Evolutionary conservation across 1,140 invertebrate genomes (phyloP).

Genomic region (Ephestia elutella): DNA sequence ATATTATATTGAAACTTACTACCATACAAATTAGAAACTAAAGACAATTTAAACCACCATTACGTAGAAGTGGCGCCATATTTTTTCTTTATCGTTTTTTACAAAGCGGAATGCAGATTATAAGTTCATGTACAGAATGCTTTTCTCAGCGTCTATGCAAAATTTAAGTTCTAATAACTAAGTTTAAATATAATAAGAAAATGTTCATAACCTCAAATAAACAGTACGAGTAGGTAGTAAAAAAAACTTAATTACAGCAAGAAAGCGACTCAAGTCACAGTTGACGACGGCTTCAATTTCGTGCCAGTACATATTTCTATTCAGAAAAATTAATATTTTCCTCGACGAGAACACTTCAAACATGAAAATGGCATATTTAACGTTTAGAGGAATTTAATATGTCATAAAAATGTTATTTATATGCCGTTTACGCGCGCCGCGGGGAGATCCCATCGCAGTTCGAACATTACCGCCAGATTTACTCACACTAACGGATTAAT

Average conservation of each 20-base stretch:
- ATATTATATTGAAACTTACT: no score
- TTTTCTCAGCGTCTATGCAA: no score
- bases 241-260: neutral
- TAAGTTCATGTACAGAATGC: no score
- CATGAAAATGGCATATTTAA: constrained; percentile 56
- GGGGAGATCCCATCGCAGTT: constrained; percentile 40
- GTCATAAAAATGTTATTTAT: constrained; percentile 64
- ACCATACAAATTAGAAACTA: no score
- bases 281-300: neutral
- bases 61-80: no score
- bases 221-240: neutral
- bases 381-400: constrained; percentile 58
- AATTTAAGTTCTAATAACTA: neutral
- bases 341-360: constrained; percentile 33
- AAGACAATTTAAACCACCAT: no score
- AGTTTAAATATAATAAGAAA: neutral
- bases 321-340: constrained; percentile 35
- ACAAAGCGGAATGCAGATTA: no score
- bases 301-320: neutral
- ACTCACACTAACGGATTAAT: constrained; percentile 21
- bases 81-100: no score
- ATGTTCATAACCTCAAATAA: neutral
- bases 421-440: constrained; percentile 42
- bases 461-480: constrained; percentile 15
- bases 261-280: neutral